Evolutionary conservation across 2,888 invertebrate genomes (phyloP).

Genomic region (Limnephilus rhombicus): DNA sequence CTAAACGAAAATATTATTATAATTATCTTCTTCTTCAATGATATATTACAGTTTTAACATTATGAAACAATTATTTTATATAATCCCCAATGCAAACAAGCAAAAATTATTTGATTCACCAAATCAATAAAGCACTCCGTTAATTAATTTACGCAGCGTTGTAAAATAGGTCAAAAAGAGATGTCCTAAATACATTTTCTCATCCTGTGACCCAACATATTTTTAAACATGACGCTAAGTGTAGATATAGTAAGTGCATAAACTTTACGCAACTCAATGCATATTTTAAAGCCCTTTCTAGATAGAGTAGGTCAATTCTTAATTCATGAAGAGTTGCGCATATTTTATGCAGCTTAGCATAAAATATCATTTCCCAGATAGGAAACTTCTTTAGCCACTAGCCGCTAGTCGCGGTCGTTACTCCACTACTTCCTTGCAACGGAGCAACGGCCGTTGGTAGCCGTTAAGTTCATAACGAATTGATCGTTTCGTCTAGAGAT

Average conservation of each 20-base stretch:
- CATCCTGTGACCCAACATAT: no score
- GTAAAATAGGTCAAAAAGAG: no score
- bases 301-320: background rate
- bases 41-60: no score
- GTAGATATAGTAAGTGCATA: background rate
- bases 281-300: background rate
- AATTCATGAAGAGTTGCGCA: background rate
- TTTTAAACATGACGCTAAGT: no score
- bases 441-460: conserved; percentile 40
- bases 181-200: no score
- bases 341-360: background rate
- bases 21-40: no score
- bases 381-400: conserved; percentile 3
- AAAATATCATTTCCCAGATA: background rate
- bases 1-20: no score
- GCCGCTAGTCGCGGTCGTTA: background rate
- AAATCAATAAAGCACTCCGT: no score
- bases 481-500: conserved; percentile 42
- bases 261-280: background rate
- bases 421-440: background rate
- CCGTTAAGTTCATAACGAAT: conserved; percentile 47
- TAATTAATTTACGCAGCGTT: no score
- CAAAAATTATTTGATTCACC: no score
- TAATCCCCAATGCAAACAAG: no score
- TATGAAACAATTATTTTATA: no score